Conservation (phyloP, 1,140 invertebrate species). For the Micrasema minimum region DNA sequence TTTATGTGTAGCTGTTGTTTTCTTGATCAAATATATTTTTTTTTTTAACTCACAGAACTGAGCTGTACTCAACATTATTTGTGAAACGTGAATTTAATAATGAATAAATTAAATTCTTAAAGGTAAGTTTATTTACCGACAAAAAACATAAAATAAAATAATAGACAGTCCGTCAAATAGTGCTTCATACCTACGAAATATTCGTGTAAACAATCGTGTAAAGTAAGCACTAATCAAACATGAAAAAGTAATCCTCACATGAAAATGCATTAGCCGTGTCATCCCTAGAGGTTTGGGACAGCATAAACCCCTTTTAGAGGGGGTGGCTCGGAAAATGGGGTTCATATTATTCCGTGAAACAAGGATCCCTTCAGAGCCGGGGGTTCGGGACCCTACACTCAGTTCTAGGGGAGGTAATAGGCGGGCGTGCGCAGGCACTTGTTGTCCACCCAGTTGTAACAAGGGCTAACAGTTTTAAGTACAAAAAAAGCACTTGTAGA, state of each 20-base stretch:
- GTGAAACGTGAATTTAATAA: no score
- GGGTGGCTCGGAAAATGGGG: neutral
- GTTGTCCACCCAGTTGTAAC: conserved; percentile 6
- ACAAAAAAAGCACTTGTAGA: no score
- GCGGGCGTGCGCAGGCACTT: conserved; percentile 21
- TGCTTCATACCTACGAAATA: no score
- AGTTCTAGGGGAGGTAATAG: conserved; percentile 16
- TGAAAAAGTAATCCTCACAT: conserved; percentile 8
- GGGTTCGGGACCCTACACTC: neutral
- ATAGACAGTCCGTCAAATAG: no score
- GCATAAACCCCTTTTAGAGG: neutral
- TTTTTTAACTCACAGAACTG: no score
- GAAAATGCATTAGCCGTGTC: conserved; percentile 26
- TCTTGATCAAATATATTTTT: no score
- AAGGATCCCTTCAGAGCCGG: conserved; percentile 20
- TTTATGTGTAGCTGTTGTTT: no score
- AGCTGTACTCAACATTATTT: no score
- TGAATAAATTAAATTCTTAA: no score
- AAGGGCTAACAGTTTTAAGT: no score
- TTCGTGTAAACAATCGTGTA: neutral
- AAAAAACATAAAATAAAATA: no score
- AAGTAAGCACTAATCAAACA: neutral
- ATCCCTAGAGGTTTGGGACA: conserved; percentile 10
- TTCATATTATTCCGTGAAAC: neutral
- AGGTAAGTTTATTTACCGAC: no score